Evolutionary conservation across 2,888 invertebrate genomes (phyloP), one percentile per base, ranked within the genome.

Genomic region (Eugnorisma glareosa): DNA sequence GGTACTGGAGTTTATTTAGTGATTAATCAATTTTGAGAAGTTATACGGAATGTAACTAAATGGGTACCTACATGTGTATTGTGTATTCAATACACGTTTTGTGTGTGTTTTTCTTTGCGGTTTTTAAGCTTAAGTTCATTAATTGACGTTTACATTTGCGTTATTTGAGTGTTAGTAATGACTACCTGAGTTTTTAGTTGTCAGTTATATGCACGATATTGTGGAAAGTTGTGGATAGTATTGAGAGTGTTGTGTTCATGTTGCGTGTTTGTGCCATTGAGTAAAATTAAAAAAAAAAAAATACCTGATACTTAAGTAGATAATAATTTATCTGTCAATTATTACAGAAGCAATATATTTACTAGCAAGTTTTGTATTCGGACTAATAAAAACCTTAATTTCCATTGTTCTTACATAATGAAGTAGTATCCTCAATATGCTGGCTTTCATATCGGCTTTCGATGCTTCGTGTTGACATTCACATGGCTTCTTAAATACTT

Each of bases 401-500:
- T 35, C 15, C 11, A 24, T 28, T 37, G 15, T 35, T 43, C 11
- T 35, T 11, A 35, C n/a, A 57, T 21, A 43, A 8, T 21, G 6
- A 43, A 43, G n/a, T 21, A 43, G 21, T 64, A 18, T 21, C 3
- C 7, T 54, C 8, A 43, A 43, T 51, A 28, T 54, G 24, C 5
- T 59, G 3, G 5, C 31, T 67, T 10, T 57, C 31, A n/a, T 57
- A 61, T 54, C 45, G 59, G n/a, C 18, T 80, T 69, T 75, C 64
- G 8, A 13, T 51, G 67, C 37, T 64, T 72, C n/a, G 37, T 48
- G 72, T 67, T 45, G 45, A 45, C 66, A 54, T 37, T 81, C 10
- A 31, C n/a, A 67, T n/a, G 81, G 72, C 77, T 81, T 81, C 81
- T 10, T 35, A 15, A 37, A 28, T 61, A 72, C 43, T 35, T 61